Evolutionary conservation across 2,888 invertebrate species (phyloP), one percentile per base, ranked within the genome.

Genomic region (Pediacus dermestoides): DNA sequence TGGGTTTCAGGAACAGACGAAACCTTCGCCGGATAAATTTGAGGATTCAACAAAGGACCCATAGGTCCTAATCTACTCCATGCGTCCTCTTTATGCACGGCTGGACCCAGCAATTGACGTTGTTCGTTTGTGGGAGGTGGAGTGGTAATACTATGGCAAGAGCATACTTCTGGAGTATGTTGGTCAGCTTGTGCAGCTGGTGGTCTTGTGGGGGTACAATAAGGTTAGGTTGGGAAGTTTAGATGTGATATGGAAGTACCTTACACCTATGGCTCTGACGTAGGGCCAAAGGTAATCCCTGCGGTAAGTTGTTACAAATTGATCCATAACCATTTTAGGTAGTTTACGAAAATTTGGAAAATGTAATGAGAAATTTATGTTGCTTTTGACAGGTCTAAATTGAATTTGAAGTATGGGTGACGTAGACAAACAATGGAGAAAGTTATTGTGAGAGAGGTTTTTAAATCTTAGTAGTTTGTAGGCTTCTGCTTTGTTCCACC

Each of bases 251-350:
- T 13, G 4, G 13, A 11, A 13, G 56, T 58, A 70, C 68, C 57
- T 64, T 15, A 58, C 46, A 10, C 68, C 66, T 30, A 68, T 57
- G 2, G 59, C 57, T 34, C 62, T 59, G 1, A 65, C 66, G 56
- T 71, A 66, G 0, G 81, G 81, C 81, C 81, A 81, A 11, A 77
- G 53, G 50, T 77, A 82, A 60, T 81, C 81, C 53, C 77, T 78
- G 26, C 73, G 70, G 53, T 82, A 81, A 1, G 77, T 80, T 1
- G 81, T 76, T 37, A 78, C 64, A 52, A 76, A 81, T 50, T 78
- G 76, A 64, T 78, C 77, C 77, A 80, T 77, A 42, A 68, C 76
- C 34, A 61, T 58, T 44, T n/a, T n/a, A n/a, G n/a, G n/a, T n/a
- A n/a, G n/a, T n/a, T n/a, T n/a, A n/a, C n/a, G n/a, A n/a, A n/a